These are phyloP conservation scores for Edolisoma coerulescens DNA, from an alignment of 2,113 vertebrate species.

Conservation along the genomic window DNA sequence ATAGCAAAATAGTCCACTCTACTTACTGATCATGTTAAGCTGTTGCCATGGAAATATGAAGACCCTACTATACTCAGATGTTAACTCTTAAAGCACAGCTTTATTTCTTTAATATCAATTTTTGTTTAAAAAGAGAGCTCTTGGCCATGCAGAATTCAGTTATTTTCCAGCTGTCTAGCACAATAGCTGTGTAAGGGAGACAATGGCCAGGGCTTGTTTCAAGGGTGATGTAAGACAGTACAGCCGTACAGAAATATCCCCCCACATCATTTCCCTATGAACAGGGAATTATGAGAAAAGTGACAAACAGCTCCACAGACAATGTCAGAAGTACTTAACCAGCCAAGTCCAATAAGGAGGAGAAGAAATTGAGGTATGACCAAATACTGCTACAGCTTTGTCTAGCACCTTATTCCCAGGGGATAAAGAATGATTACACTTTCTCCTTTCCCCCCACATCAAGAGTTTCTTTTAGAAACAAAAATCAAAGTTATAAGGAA, in stretches of 20 bases:
- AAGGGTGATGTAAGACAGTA: neutral
- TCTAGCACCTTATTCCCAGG: neutral
- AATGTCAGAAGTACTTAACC: neutral
- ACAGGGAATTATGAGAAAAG: neutral
- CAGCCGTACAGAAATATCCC: neutral
- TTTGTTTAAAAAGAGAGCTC: neutral
- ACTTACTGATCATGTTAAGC: conserved; percentile 62
- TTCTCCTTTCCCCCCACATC: neutral
- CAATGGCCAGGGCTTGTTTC: neutral
- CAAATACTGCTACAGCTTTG: neutral
- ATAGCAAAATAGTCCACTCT: conserved; percentile 56
- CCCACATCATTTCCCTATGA: neutral
- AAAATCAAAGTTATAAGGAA: neutral
- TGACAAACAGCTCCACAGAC: neutral
- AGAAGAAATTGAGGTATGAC: neutral
- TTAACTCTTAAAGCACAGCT: conserved; percentile 51
- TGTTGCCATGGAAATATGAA: conserved; percentile 63
- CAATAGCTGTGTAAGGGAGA: neutral
- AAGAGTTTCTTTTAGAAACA: neutral
- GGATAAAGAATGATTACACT: neutral
- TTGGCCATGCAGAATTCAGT: neutral
- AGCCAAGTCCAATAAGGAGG: neutral
- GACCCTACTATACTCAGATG: conserved; percentile 14
- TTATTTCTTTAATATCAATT: neutral
- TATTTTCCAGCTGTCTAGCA: neutral